A percentile compares a stretch with the other conserved stretches of the same genome.
Evolutionary conservation across 2,797 vertebrate species (phyloP).

Genomic region (Erpetoichthys calabaricus): DNA sequence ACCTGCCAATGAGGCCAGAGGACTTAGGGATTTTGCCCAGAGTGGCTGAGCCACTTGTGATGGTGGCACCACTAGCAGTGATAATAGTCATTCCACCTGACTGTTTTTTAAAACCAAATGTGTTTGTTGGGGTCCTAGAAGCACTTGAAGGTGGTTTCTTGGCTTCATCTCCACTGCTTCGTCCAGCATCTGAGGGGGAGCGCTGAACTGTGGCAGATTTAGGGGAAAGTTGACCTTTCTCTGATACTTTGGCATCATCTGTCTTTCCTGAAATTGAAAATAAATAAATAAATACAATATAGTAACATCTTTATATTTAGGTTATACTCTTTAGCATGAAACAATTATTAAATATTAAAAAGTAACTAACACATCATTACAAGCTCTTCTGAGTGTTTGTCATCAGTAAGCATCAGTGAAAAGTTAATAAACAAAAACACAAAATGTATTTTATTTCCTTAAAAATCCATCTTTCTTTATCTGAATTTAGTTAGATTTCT

Average conservation of each 20-base stretch:
- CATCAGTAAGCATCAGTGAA: too few relatives aligned
- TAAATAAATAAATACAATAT: too few relatives aligned
- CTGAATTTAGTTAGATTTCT: too few relatives aligned
- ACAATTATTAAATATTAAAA: too few relatives aligned
- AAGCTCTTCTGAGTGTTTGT: too few relatives aligned
- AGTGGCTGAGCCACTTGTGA: constrained; percentile 87
- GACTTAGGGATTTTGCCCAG: constrained; percentile 92
- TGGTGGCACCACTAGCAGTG: constrained; percentile 80
- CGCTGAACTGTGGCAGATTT: constrained; percentile 71
- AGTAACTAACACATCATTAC: too few relatives aligned
- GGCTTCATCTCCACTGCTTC: constrained; percentile 79
- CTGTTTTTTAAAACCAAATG: constrained; percentile 74
- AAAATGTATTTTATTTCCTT: too few relatives aligned
- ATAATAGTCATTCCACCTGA: constrained; percentile 69
- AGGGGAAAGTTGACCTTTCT: constrained; percentile 79
- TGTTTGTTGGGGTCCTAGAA: constrained; percentile 44
- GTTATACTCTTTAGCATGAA: too few relatives aligned
- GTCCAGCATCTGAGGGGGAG: constrained; percentile 77
- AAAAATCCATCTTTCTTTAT: too few relatives aligned
- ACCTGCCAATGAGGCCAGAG: constrained; percentile 52
- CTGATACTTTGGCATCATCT: constrained; percentile 90
- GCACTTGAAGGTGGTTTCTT: constrained; percentile 64
- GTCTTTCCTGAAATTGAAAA: constrained; percentile 64
- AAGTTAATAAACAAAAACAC: too few relatives aligned
- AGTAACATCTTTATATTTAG: too few relatives aligned